phyloP scores from a whole-genome alignment of 1,140 invertebrate genomes.

The Leptinotarsa defecta region DNA sequence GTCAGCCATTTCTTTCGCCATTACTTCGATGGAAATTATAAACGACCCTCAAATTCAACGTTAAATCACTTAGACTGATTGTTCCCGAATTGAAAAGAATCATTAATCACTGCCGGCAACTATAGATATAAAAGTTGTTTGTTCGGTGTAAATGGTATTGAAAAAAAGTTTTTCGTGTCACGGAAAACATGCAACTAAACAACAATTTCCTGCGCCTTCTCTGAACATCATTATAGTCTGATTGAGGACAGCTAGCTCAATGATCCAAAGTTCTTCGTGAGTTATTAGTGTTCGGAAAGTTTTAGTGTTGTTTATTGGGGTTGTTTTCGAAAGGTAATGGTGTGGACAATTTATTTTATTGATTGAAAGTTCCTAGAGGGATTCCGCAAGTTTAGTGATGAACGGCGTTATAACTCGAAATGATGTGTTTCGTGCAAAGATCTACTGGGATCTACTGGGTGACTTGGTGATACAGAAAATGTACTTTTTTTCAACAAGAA shows the following conservation, averaged over 20 bases:
- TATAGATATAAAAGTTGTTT: too few relatives aligned
- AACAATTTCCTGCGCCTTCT: neutral
- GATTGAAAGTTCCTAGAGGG: slow-evolving; percentile 17
- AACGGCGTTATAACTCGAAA: neutral
- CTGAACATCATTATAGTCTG: slow-evolving; percentile 11
- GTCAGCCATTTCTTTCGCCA: too few relatives aligned
- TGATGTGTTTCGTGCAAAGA: neutral
- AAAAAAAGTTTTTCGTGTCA: slow-evolving; percentile 1
- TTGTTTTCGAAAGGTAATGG: slow-evolving; percentile 25
- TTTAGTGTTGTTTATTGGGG: slow-evolving; percentile 24
- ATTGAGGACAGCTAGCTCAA: slow-evolving; percentile 11
- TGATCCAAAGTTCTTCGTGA: slow-evolving; percentile 14
- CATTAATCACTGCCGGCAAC: too few relatives aligned
- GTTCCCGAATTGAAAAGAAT: too few relatives aligned
- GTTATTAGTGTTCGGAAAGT: slow-evolving; percentile 21
- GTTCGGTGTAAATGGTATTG: neutral
- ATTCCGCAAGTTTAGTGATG: neutral
- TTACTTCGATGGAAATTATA: too few relatives aligned
- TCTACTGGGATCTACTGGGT: too few relatives aligned
- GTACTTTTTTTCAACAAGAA: too few relatives aligned
- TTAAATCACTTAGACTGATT: too few relatives aligned
- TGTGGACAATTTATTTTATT: slow-evolving; percentile 23
- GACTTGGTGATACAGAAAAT: too few relatives aligned
- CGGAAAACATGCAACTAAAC: neutral
- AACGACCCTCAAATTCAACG: too few relatives aligned